These are phyloP conservation scores for Akabosia matsudoensis DNA, from an alignment of 1,140 invertebrate species.

Conservation along the genomic window DNA sequence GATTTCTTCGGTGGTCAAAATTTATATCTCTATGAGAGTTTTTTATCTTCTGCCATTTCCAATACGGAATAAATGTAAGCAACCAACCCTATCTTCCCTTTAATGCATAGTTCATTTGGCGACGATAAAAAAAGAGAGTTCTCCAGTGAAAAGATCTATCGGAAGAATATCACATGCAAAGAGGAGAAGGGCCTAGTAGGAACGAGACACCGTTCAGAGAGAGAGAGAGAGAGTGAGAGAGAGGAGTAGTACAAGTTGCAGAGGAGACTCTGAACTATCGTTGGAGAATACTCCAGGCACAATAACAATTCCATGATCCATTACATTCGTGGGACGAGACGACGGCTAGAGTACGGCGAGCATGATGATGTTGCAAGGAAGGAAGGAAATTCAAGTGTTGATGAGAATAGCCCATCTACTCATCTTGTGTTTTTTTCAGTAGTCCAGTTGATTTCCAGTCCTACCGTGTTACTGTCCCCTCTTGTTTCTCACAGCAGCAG, in stretches of 20 bases:
- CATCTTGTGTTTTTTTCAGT: conserved; percentile 17
- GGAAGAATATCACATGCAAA: background rate
- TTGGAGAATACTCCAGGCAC: conserved; percentile 19
- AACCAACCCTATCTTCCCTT: background rate
- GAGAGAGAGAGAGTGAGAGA: background rate
- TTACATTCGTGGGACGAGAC: conserved; percentile 18
- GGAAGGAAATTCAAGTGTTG: conserved; percentile 24
- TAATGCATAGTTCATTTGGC: background rate
- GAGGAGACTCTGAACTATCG: too few relatives aligned
- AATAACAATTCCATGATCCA: conserved; percentile 14
- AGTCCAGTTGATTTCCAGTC: conserved; percentile 20
- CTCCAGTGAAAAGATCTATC: background rate
- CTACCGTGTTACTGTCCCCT: conserved; percentile 17
- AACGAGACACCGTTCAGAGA: background rate
- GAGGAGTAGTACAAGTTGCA: too few relatives aligned
- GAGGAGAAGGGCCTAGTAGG: background rate
- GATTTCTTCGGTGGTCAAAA: too few relatives aligned
- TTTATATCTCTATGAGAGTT: too few relatives aligned
- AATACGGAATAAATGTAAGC: too few relatives aligned
- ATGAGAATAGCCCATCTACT: conserved; percentile 18
- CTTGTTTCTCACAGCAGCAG: too few relatives aligned
- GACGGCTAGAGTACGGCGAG: background rate
- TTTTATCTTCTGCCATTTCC: too few relatives aligned
- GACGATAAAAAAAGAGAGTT: background rate
- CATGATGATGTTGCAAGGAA: conserved; percentile 18